phyloP scores from a whole-genome alignment of 2,888 invertebrate species.

The Tenthredo livida region DNA sequence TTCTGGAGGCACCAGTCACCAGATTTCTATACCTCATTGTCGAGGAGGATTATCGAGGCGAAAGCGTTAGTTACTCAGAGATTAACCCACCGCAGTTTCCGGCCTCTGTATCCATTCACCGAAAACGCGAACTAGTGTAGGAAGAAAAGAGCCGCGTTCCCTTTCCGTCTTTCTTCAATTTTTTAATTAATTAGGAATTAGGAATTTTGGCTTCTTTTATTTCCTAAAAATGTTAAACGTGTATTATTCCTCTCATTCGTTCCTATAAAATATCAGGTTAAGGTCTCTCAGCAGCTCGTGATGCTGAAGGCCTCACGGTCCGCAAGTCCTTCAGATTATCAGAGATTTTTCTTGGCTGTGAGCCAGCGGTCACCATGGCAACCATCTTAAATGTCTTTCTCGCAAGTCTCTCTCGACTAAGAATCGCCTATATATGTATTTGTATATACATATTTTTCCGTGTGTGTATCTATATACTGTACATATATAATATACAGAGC shows the following conservation, averaged over 20 bases:
- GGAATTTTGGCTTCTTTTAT: too few species aligned
- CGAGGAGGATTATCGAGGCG: slow-evolving; percentile 36
- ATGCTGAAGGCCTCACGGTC: slow-evolving; percentile 24
- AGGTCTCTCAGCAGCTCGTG: slow-evolving; percentile 65
- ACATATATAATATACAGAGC: background rate
- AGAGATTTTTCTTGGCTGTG: slow-evolving; percentile 70
- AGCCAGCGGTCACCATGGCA: slow-evolving; percentile 73
- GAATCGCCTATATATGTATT: background rate
- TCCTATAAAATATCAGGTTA: slow-evolving; percentile 68
- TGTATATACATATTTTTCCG: background rate
- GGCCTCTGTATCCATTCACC: background rate
- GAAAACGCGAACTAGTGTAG: background rate
- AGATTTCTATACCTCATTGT: slow-evolving; percentile 37
- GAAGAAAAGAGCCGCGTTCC: background rate
- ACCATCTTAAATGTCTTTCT: slow-evolving; percentile 70
- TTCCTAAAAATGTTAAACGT: background rate
- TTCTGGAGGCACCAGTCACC: background rate
- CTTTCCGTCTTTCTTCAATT: background rate
- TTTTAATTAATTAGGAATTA: background rate
- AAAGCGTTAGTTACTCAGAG: slow-evolving; percentile 35
- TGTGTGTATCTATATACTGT: background rate
- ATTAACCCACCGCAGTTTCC: background rate
- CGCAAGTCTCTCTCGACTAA: background rate
- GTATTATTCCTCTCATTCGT: slow-evolving; percentile 48
- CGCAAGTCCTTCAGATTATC: slow-evolving; percentile 69